Evolutionary conservation across 2,888 invertebrate species (phyloP).

Genomic region (Tupiocoris notatus): DNA sequence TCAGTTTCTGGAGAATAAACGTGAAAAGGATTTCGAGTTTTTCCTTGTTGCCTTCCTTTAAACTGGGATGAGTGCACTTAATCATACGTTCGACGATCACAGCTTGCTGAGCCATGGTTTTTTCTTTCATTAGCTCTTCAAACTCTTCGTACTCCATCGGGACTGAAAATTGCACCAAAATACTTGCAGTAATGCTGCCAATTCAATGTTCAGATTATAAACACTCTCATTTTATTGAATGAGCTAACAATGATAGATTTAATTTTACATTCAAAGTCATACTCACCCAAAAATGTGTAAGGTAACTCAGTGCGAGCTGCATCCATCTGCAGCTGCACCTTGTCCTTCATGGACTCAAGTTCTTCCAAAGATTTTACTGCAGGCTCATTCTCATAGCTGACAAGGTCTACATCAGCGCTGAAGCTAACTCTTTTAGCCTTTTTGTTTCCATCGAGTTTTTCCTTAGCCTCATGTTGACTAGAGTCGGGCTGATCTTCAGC

Average conservation of each 20-base stretch:
- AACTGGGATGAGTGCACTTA: constrained; percentile 81
- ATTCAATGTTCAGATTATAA: background rate
- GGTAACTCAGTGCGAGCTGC: constrained; percentile 60
- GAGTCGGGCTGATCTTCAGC: no score
- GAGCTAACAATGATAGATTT: no score
- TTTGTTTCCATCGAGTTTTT: background rate
- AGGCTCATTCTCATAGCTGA: constrained; percentile 5
- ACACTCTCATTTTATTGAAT: no score
- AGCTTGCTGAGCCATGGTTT: constrained; percentile 65
- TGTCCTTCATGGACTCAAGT: constrained; percentile 50
- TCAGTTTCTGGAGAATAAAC: constrained; percentile 73
- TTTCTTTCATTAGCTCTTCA: constrained; percentile 61
- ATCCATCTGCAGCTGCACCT: constrained; percentile 57
- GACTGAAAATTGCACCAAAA: constrained; percentile 58
- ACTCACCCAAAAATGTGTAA: constrained; percentile 55
- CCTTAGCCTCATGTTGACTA: no score
- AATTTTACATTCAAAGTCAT: background rate
- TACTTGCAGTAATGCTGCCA: no score
- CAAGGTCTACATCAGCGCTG: constrained; percentile 22
- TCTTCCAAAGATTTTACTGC: constrained; percentile 31
- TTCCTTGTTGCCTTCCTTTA: constrained; percentile 75
- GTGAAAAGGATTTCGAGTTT: constrained; percentile 71
- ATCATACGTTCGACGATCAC: constrained; percentile 76
- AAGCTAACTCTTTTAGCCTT: constrained; percentile 42
- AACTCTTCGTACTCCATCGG: constrained; percentile 66